Evolutionary conservation across 2,888 invertebrate species (phyloP), one percentile per base, ranked within the genome.

Genomic region (Ypsolopha sequella): DNA sequence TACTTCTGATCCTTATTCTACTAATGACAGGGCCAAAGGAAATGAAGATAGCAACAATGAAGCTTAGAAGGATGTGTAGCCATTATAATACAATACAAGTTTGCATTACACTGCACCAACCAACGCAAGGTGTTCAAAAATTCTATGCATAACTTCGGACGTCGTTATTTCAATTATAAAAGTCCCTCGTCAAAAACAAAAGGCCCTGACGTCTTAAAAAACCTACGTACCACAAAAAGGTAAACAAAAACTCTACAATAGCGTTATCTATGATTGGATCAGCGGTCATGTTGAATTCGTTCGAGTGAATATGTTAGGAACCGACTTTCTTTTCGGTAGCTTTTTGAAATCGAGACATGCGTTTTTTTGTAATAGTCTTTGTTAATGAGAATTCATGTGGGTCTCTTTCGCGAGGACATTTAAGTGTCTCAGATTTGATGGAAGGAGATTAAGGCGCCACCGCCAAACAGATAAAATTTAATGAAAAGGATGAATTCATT

Each of bases 201-300:
- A 77, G 82, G 73, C 68, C 9, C 75, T 80, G 84, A 81, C 85
- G 79, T 68, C 64, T 61, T 68, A 67, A 68, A 72, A 68, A 66
- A 64, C 61, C 33, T 60, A 65, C 66, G 63, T 64, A 52, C 52
- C 56, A 64, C 66, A 67, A 65, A 66, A 65, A 60, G 60, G 62
- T 65, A 70, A 73, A 71, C 67, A 66, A 69, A 72, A 49, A 50
- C 8, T 7, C 24, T 11, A 47, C 36, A 45, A 69, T 64, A 61
- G 65, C 62, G 66, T 81, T 85, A 86, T 86, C 85, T 85, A 85
- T 84, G 86, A 86, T 85, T 81, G 82, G 76, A 86, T 85, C 86
- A 24, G 76, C 76, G 82, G 82, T 81, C 68, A 68, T 80, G 82
- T 85, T 80, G 80, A 80, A 43, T 70, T 71, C 73, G 74, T 70